phyloP scores from a whole-genome alignment of 2,113 vertebrate genomes.

The Pungitius pungitius region DNA sequence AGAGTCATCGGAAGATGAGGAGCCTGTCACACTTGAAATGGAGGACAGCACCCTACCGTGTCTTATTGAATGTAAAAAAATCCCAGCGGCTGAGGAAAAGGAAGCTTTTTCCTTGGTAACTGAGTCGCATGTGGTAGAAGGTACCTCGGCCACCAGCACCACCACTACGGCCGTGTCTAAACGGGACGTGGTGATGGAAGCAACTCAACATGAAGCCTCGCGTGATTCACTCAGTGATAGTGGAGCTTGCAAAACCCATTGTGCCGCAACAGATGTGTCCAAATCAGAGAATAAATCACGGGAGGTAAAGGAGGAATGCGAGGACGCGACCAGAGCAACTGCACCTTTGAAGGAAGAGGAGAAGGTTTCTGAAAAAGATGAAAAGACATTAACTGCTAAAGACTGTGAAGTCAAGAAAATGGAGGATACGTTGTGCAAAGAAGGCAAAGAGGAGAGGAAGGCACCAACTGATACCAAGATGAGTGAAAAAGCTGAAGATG shows the following conservation, averaged over 20 bases:
- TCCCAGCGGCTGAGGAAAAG: conserved; percentile 60
- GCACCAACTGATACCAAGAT: conserved; percentile 31
- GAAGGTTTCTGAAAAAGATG: conserved; percentile 37
- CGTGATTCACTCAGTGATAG: conserved; percentile 61
- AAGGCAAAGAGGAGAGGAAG: conserved; percentile 36
- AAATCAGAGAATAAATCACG: conserved; percentile 40
- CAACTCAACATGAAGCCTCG: conserved; percentile 59
- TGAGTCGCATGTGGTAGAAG: conserved; percentile 26
- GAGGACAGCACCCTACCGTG: conserved; percentile 73
- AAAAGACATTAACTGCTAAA: conserved; percentile 34
- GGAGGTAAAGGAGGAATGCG: conserved; percentile 48
- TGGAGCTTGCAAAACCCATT: conserved; percentile 60
- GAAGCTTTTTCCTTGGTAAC: conserved; percentile 29
- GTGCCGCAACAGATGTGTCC: conserved; percentile 49
- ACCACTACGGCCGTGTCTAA: conserved; percentile 51
- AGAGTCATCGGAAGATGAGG: conserved; percentile 69
- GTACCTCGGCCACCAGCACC: conserved; percentile 35
- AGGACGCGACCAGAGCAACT: conserved; percentile 3
- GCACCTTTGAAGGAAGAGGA: conserved; percentile 38
- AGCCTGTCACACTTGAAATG: conserved; percentile 64
- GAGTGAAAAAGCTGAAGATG: conserved; percentile 44
- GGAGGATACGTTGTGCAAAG: conserved; percentile 43
- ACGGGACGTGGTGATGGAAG: conserved; percentile 58
- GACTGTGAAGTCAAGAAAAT: conserved; percentile 30
- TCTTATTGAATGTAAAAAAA: conserved; percentile 77